phyloP scores from a whole-genome alignment of 2,797 vertebrate genomes.

The Aphelocoma californica region DNA sequence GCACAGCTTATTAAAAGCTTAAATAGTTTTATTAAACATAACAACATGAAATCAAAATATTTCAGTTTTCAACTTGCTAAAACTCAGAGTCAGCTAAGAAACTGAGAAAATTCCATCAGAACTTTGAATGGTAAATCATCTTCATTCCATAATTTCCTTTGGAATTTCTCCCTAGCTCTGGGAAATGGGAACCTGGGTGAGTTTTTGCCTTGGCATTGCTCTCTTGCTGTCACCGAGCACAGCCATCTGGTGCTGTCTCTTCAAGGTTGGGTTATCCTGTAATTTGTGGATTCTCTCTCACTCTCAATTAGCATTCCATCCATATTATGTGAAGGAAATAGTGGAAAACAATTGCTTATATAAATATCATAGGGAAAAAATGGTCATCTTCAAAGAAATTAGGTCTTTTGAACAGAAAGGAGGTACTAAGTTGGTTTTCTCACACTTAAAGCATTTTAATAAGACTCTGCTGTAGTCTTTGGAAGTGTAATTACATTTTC shows the following conservation, averaged over 20 bases:
- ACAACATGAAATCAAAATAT: not conserved
- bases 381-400: not conserved
- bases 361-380: not conserved
- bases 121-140: not conserved
- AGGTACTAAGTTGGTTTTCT: not conserved
- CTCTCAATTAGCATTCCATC: constrained; percentile 31
- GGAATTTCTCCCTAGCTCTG: not conserved
- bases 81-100: not conserved
- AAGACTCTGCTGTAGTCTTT: not conserved
- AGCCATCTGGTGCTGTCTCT: constrained; percentile 74
- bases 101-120: not conserved
- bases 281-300: constrained; percentile 32
- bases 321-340: not conserved
- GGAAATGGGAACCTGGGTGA: not conserved
- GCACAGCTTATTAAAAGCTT: not conserved
- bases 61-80: not conserved
- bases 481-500: constrained; percentile 22
- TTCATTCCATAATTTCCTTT: not conserved
- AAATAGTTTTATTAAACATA: not conserved
- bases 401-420: not conserved
- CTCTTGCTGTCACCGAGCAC: not conserved
- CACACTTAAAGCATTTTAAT: not conserved
- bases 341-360: not conserved
- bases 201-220: constrained; percentile 26
- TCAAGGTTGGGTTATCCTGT: constrained; percentile 56